Percentiles rank a stretch among this genome's conserved stretches.
phyloP scores from a whole-genome alignment of 2,888 invertebrate species.

The Lepidonotus clava region DNA sequence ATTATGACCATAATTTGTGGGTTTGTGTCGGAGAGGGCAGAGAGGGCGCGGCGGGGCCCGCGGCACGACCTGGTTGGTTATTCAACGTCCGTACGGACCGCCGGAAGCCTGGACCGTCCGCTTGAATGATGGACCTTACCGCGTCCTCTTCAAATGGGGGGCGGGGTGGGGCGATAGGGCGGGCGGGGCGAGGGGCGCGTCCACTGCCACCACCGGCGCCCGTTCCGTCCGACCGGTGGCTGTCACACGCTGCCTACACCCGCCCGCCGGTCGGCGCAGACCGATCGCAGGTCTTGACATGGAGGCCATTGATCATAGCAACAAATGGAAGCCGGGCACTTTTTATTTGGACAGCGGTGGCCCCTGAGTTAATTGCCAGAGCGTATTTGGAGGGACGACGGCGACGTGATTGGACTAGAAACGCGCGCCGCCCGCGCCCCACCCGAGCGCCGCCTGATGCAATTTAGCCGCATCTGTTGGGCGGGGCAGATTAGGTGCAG shows the following conservation, averaged over 20 bases:
- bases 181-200: background rate
- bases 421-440: background rate
- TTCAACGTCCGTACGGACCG: background rate
- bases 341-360: constrained; percentile 37
- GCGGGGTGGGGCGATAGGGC: background rate
- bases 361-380: constrained; percentile 46
- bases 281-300: constrained; percentile 49
- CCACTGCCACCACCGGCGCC: too few species aligned
- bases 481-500: constrained; percentile 23
- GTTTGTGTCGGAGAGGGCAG: background rate
- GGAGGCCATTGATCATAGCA: constrained; percentile 32
- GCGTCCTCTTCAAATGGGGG: background rate
- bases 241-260: constrained; percentile 38
- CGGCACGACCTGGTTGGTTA: constrained; percentile 8
- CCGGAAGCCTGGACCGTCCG: background rate
- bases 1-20: constrained; percentile 50
- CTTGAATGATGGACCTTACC: constrained; percentile 22
- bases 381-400: constrained; percentile 25
- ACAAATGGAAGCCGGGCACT: constrained; percentile 16
- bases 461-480: constrained; percentile 27
- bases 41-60: background rate
- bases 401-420: constrained; percentile 40
- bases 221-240: constrained; percentile 29
- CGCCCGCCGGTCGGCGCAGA: background rate
- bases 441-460: constrained; percentile 31